Evolutionary conservation across 2,797 vertebrate species (phyloP).

Genomic region (Tolypeutes matacus): DNA sequence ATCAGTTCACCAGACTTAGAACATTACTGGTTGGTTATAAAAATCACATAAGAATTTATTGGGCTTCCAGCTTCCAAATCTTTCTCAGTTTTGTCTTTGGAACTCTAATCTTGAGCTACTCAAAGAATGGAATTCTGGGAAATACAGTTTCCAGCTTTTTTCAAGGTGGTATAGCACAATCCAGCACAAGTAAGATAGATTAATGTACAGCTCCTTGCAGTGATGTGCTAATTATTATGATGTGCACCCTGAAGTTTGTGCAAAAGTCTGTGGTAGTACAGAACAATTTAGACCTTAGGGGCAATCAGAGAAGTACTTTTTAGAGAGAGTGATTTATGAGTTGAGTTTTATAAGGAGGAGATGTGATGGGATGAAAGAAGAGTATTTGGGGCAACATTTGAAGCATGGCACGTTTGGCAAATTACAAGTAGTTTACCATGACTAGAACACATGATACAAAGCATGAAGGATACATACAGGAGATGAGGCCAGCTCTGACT

Average conservation of each 20-base stretch:
- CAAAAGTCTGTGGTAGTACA: too few relatives aligned
- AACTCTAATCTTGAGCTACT: not conserved
- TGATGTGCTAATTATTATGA: not conserved
- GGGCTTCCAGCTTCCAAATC: not conserved
- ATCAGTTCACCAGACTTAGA: not conserved
- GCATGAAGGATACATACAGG: rapidly evolving
- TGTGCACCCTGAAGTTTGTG: too few relatives aligned
- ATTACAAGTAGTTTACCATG: not conserved
- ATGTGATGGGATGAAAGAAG: not conserved
- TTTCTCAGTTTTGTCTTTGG: not conserved
- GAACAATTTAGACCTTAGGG: not conserved
- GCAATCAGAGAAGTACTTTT: not conserved
- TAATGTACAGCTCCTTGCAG: not conserved
- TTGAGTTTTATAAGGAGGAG: not conserved
- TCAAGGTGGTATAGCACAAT: not conserved
- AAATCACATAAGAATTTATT: not conserved
- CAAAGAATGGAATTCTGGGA: not conserved
- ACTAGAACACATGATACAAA: rapidly evolving
- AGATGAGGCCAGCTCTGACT: not conserved
- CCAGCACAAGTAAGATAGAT: not conserved
- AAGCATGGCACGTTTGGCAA: not conserved
- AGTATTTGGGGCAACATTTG: rapidly evolving
- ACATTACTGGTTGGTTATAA: not conserved
- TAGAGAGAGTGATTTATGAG: not conserved
- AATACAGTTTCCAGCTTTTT: not conserved